These are phyloP conservation scores for Regulus satrapa DNA, from an alignment of 2,113 vertebrate genomes.

Conservation along the genomic window DNA sequence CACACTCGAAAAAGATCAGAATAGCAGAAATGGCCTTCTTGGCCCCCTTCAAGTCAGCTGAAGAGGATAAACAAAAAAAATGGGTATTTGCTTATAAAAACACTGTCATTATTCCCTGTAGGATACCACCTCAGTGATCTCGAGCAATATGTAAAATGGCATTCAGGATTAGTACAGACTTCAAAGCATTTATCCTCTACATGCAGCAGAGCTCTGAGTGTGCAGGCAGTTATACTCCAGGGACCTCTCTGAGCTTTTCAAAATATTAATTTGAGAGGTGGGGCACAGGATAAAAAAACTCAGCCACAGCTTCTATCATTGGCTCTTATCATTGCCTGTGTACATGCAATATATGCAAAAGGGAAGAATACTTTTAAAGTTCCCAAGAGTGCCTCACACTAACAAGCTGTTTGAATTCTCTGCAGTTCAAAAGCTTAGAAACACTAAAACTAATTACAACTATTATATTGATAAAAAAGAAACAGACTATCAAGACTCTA, in stretches of 20 bases:
- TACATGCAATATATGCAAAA: neutral
- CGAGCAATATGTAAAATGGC: neutral
- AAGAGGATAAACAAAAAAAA: neutral
- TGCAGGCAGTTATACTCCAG: neutral
- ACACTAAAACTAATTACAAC: conserved; percentile 54
- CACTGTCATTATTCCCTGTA: neutral
- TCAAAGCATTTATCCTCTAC: conserved; percentile 58
- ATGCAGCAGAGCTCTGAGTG: neutral
- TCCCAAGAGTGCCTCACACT: neutral
- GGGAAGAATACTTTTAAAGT: conserved; percentile 8
- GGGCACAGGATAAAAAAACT: neutral
- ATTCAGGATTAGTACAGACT: conserved; percentile 29
- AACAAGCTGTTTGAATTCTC: conserved; percentile 43
- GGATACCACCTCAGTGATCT: neutral
- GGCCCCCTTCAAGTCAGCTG: neutral
- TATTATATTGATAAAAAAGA: conserved; percentile 54
- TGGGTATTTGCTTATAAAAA: neutral
- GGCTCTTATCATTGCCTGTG: neutral
- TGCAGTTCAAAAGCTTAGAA: conserved; percentile 43
- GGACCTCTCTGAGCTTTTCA: conserved; percentile 15
- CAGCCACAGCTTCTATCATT: neutral
- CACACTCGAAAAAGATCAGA: neutral
- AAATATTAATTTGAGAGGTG: conserved; percentile 58
- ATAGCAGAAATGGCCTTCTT: neutral
- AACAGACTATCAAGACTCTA: neutral